Evolutionary conservation across 2,113 vertebrate species (phyloP).

Genomic region (Sceloporus tristichus): DNA sequence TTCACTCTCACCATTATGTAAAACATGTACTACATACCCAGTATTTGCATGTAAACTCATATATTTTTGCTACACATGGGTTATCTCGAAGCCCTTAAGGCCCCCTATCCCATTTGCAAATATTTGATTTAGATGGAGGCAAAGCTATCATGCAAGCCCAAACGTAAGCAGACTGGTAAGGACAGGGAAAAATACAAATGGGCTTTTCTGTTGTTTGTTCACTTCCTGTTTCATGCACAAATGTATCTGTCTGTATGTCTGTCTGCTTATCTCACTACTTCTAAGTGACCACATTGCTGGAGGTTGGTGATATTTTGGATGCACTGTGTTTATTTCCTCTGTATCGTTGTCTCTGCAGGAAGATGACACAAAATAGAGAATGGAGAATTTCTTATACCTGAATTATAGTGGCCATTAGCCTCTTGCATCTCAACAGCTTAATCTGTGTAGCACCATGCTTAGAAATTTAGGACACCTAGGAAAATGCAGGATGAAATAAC

Average conservation of each 20-base stretch:
- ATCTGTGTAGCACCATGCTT: neutral
- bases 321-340: neutral
- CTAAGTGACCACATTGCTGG: conserved; percentile 16
- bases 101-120: conserved; percentile 54
- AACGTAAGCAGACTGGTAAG: conserved; percentile 19
- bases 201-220: conserved; percentile 38
- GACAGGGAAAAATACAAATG: conserved; percentile 40
- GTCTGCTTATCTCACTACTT: conserved; percentile 2
- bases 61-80: conserved; percentile 61
- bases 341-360: neutral
- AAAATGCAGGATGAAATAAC: conserved; percentile 7
- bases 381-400: conserved; percentile 5
- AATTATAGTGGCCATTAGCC: conserved; percentile 11
- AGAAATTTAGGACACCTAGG: conserved; percentile 23
- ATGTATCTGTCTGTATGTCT: conserved; percentile 27
- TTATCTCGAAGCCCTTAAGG: conserved; percentile 60
- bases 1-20: conserved; percentile 54
- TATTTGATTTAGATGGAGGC: conserved; percentile 60
- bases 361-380: neutral
- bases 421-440: conserved; percentile 2
- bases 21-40: conserved; percentile 61
- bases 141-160: conserved; percentile 48
- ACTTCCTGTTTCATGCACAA: conserved; percentile 21
- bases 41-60: conserved; percentile 61
- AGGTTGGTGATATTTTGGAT: conserved; percentile 11